These are phyloP conservation scores for Palaemon carinicauda DNA, from an alignment of 1,140 invertebrate genomes.

Conservation along the genomic window DNA sequence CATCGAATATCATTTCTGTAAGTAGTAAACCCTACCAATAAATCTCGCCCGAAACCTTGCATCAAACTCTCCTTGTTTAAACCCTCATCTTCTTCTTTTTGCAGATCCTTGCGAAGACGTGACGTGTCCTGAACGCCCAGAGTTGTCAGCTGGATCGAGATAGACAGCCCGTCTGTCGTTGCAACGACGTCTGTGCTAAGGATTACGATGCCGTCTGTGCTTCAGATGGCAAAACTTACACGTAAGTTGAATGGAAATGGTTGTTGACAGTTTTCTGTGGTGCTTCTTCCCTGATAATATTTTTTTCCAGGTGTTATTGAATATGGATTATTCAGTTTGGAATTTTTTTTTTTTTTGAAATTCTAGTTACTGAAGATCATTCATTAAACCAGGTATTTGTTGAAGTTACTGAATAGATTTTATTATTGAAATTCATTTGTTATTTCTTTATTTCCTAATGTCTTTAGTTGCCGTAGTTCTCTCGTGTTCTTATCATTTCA, in stretches of 20 bases:
- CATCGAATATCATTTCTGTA: too few species aligned
- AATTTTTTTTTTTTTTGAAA: too few species aligned
- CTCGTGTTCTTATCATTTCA: too few species aligned
- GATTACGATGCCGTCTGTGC: slow-evolving; percentile 70
- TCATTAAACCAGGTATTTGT: too few species aligned
- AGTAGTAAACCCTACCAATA: not conserved
- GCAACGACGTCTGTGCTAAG: slow-evolving; percentile 69
- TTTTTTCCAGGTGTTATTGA: not conserved
- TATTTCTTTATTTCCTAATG: too few species aligned
- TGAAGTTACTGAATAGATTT: too few species aligned
- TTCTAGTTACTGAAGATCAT: too few species aligned
- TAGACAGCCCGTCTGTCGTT: slow-evolving; percentile 76
- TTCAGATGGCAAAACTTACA: slow-evolving; percentile 69
- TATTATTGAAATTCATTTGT: too few species aligned
- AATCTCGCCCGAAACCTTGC: not conserved
- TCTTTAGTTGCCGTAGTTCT: too few species aligned
- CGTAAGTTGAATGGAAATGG: slow-evolving; percentile 41
- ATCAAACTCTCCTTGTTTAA: too few species aligned
- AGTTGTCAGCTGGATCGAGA: slow-evolving; percentile 83
- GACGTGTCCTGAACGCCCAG: slow-evolving; percentile 79
- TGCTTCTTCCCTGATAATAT: too few species aligned
- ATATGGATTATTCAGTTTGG: not conserved
- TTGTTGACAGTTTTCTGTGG: not conserved
- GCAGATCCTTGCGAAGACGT: slow-evolving; percentile 82
- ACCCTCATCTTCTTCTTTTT: not conserved